Base-by-base conservation (phyloP, 2,888 invertebrate genomes). In the Calliopum simillimum region DNA sequence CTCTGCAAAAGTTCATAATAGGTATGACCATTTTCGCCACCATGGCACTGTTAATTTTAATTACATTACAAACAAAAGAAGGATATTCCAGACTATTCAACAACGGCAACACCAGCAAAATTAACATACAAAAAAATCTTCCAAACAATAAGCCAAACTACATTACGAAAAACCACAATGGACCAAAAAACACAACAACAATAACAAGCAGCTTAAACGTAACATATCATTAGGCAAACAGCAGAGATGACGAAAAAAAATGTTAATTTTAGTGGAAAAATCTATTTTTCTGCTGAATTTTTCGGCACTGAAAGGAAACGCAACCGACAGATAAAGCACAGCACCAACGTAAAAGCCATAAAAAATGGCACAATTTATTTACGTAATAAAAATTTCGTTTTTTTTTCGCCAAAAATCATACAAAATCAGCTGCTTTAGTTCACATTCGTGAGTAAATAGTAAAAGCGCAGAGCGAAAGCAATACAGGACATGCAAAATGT, bases 311-410 rank as follows among this genome's bases (percentile, higher is more conserved):
- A 13, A 14, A 21, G 6, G 25, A 47, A 47, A 62, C 46, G 25
- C 21, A 33, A 25, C 12, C 4, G 16, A 63, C 25, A 49, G 33
- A 51, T 13, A 64, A 51, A 62, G 21, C 33, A 33, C 33, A 33
- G 5, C n/a, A n/a, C 8, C 33, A 33, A 8, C 33, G 33, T 33
- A 13, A 51, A 51, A 51, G 41, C 33, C 13, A 64, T 49, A 64
- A 64, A 64, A 56, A 64, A 62, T 4, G n/a, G n/a, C 63, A n/a
- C 51, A 51, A 51, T 64, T 64, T 64, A 51, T 64, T 64, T 51
- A 21, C 25, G 51, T 64, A 64, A 64, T 64, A 64, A 64, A 64
- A 64, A 51, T 64, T 64, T 51, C n/a, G n/a, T 64, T 64, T 49
- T 25, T 25, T 25, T 25, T 33, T 33, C 51, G 63, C 33, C 51